Conservation (phyloP, 1,140 invertebrate species). For the Neodiprion pinetum region DNA sequence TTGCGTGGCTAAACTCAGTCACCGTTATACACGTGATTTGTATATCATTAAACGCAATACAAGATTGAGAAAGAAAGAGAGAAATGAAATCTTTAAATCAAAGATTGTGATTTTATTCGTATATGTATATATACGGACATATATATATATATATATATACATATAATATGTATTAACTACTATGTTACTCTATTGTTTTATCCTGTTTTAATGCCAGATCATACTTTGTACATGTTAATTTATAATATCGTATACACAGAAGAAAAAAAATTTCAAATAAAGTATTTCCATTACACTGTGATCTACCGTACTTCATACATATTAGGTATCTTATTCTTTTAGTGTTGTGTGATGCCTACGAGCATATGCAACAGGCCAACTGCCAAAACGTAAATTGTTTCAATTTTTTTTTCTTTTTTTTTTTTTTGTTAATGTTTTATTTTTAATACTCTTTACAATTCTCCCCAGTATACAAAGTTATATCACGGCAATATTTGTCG, state of each 20-base stretch:
- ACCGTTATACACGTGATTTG: too few species aligned
- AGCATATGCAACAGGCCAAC: too few species aligned
- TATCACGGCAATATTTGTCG: slow-evolving; percentile 34
- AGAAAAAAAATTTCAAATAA: background rate
- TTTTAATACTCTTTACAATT: too few species aligned
- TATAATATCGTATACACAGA: background rate
- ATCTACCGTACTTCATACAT: background rate
- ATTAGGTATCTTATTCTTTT: too few species aligned
- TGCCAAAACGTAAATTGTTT: too few species aligned
- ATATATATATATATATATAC: too few species aligned
- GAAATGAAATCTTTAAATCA: background rate
- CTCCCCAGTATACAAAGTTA: background rate
- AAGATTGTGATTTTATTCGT: background rate
- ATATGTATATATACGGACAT: background rate
- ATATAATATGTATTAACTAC: too few species aligned
- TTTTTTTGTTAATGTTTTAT: slow-evolving; percentile 16
- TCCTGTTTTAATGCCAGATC: background rate
- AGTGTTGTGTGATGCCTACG: too few species aligned
- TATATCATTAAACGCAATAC: too few species aligned
- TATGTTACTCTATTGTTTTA: background rate
- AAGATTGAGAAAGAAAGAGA: background rate
- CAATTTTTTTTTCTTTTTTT: slow-evolving; percentile 21
- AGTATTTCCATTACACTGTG: background rate
- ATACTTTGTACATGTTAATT: slow-evolving; percentile 1
- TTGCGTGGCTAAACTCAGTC: too few species aligned